Evolutionary conservation across 2,797 vertebrate genomes (phyloP), one percentile per base, ranked within the genome.

Genomic region (Alauda arvensis): DNA sequence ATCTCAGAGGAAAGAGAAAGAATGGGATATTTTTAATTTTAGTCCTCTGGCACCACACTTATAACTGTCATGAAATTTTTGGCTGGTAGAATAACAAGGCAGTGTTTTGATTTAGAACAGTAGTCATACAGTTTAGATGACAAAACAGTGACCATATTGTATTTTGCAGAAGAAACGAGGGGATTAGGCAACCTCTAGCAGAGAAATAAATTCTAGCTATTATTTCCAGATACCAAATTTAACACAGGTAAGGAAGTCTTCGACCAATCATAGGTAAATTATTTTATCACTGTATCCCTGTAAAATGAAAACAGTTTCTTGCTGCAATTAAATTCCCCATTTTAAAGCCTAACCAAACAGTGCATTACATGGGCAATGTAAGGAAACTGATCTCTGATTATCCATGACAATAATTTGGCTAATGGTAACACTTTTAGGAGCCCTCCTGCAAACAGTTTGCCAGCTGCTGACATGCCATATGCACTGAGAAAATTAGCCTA

Each of bases 331-430:
- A 75, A 71, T 65, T 82, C 24, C 12, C 13, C 8, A 7, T 75
- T 40, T 61, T 48, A 72, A 88, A 77, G 59, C 37, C 26, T 72
- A 42, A 62, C 15, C 46, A 65, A 79, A 56, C 19, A 12, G 21
- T 4, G 4, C 9, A 18, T 88, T 91, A 83, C 82, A 62, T 48
- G 77, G 72, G 17, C 66, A 77, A 18, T 37, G 33, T 80, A 71
- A 88, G 82, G 66, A 88, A 88, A 76, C 48, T 48, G n/a, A 77
- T 91, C 62, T 77, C 87, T 88, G 78, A 92, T 92, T 92, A 91
- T 93, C 84, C 42, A 20, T 90, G 81, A 93, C 88, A 93, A 91
- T 86, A 91, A 92, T 89, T 90, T 93, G 88, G 84, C 90, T 91
- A 92, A 92, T 61, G 78, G 70, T 68, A 79, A 31, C 83, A 74